Evolutionary conservation across 2,888 invertebrate species (phyloP).

Genomic region (Beris morrisii): DNA sequence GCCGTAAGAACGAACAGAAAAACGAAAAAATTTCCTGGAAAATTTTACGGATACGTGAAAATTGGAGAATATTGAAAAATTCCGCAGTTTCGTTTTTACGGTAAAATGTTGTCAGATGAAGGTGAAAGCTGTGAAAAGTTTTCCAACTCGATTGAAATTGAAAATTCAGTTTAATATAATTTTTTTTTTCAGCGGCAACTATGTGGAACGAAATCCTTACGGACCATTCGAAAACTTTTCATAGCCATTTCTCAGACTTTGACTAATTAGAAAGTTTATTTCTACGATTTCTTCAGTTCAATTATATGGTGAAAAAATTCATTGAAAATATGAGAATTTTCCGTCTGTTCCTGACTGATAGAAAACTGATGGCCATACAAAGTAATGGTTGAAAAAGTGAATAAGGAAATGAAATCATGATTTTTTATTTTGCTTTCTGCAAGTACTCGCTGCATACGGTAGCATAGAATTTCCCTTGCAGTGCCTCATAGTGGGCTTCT

Average conservation of each 20-base stretch:
- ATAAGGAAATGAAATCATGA: neutral
- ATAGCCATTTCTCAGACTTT: too few species aligned
- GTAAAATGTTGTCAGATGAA: slow-evolving; percentile 7
- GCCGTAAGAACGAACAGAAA: slow-evolving; percentile 21
- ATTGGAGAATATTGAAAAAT: slow-evolving; percentile 33
- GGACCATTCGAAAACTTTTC: too few species aligned
- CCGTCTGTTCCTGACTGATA: too few species aligned
- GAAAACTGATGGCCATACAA: too few species aligned
- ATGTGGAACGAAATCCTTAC: too few species aligned
- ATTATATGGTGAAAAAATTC: too few species aligned
- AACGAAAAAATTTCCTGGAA: slow-evolving; percentile 25
- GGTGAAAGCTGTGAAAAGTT: slow-evolving; percentile 13
- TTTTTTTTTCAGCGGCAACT: too few species aligned
- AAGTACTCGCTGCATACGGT: neutral
- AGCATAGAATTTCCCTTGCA: neutral
- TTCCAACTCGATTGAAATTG: slow-evolving; percentile 13
- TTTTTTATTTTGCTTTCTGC: neutral
- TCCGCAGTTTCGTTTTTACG: slow-evolving; percentile 11
- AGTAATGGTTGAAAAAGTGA: neutral
- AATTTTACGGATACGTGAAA: slow-evolving; percentile 30
- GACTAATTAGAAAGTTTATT: too few species aligned
- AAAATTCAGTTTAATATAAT: neutral
- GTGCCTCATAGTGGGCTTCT: slow-evolving; percentile 1
- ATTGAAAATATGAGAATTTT: too few species aligned
- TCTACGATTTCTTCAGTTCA: too few species aligned